Conservation (phyloP, 2,888 invertebrate genomes). For the Odiellus spinosus region DNA sequence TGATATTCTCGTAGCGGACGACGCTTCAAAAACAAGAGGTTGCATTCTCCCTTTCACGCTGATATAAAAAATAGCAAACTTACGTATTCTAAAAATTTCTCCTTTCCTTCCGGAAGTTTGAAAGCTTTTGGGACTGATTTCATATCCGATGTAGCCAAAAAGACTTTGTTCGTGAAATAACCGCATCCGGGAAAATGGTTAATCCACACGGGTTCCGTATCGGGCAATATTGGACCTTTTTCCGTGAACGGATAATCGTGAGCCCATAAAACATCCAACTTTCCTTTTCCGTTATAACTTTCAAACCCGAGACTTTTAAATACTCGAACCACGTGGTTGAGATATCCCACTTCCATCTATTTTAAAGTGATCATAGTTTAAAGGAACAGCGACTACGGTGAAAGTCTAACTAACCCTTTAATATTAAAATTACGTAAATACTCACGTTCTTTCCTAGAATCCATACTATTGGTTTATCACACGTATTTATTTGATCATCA, state of each 20-base stretch:
- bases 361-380: background rate
- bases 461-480: no score
- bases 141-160: slow-evolving; percentile 60
- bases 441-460: no score
- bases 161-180: slow-evolving; percentile 79
- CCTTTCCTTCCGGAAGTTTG: slow-evolving; percentile 57
- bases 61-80: slow-evolving; percentile 24
- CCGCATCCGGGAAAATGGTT: slow-evolving; percentile 93
- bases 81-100: slow-evolving; percentile 50
- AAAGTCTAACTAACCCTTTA: no score
- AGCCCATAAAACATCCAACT: slow-evolving; percentile 84
- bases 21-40: no score
- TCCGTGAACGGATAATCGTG: slow-evolving; percentile 72
- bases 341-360: background rate
- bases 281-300: slow-evolving; percentile 32
- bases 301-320: slow-evolving; percentile 58
- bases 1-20: no score
- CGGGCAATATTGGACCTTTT: no score
- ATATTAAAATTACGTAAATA: no score
- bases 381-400: no score
- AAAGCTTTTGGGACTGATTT: slow-evolving; percentile 75
- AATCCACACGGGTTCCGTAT: slow-evolving; percentile 27
- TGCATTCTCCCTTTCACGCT: no score
- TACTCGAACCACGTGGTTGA: slow-evolving; percentile 59
- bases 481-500: no score